Percentiles rank a stretch among this genome's conserved stretches.
Evolutionary conservation across 2,113 vertebrate genomes (phyloP).

Genomic region (Rhinoderma darwinii): DNA sequence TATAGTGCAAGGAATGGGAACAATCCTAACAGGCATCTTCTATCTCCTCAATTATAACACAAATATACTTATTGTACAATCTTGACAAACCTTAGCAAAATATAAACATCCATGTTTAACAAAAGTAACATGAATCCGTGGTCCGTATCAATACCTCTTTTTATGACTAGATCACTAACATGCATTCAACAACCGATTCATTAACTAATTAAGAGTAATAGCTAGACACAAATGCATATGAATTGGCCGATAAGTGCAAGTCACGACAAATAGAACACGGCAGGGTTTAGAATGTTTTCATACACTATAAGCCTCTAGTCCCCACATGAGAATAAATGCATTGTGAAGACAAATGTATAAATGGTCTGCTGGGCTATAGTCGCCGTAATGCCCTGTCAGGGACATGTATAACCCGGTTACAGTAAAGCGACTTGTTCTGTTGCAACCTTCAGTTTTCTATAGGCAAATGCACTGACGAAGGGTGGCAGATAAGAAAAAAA

Average conservation of each 20-base stretch:
- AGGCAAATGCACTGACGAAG: background rate
- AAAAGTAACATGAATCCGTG: conserved; percentile 29
- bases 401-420: background rate
- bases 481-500: background rate
- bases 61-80: conserved; percentile 46
- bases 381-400: background rate
- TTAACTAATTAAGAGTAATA: conserved; percentile 20
- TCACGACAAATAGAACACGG: background rate
- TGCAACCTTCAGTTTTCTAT: background rate
- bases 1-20: conserved; percentile 36
- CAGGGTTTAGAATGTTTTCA: too few relatives aligned
- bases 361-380: background rate
- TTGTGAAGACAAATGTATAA: background rate
- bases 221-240: background rate
- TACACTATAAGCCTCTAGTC: background rate
- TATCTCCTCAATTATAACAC: conserved; percentile 11
- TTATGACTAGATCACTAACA: background rate
- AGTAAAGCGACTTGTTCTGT: background rate
- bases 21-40: background rate
- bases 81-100: conserved; percentile 51
- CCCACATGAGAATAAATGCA: background rate
- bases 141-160: conserved; percentile 19
- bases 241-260: background rate
- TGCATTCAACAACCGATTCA: background rate
- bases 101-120: conserved; percentile 45